Evolutionary conservation across 2,113 vertebrate species (phyloP).

Genomic region (Lophius piscatorius): DNA sequence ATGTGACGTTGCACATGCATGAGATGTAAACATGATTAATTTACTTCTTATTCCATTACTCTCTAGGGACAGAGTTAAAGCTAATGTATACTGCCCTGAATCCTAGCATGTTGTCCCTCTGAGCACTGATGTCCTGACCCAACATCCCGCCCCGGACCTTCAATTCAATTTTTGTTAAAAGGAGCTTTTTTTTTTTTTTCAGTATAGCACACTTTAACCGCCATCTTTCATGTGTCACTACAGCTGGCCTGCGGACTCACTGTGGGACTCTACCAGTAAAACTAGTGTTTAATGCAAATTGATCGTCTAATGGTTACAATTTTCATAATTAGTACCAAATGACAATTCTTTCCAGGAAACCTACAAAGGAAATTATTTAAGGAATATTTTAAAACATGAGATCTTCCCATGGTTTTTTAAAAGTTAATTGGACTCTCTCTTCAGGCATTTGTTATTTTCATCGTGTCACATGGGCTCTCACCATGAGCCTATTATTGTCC

Average conservation of each 20-base stretch:
- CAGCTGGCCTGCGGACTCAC: no score
- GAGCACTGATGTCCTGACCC: no score
- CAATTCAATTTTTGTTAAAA: background rate
- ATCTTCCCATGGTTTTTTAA: no score
- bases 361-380: background rate
- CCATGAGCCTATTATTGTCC: constrained; percentile 52
- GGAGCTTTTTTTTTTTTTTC: background rate
- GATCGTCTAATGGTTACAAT: background rate
- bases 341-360: background rate
- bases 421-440: no score
- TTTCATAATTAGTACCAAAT: background rate
- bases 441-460: background rate
- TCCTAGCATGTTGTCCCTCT: no score
- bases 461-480: constrained; percentile 1
- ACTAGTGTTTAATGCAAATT: background rate
- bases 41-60: no score
- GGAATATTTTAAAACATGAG: background rate
- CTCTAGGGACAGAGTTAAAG: no score
- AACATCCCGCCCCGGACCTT: no score
- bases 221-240: background rate
- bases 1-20: no score
- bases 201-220: background rate
- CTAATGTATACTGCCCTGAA: no score
- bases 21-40: no score
- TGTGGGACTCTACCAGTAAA: background rate